Base-by-base conservation (phyloP, 2,888 invertebrate species). In the Pristionchus entomophagus region DNA sequence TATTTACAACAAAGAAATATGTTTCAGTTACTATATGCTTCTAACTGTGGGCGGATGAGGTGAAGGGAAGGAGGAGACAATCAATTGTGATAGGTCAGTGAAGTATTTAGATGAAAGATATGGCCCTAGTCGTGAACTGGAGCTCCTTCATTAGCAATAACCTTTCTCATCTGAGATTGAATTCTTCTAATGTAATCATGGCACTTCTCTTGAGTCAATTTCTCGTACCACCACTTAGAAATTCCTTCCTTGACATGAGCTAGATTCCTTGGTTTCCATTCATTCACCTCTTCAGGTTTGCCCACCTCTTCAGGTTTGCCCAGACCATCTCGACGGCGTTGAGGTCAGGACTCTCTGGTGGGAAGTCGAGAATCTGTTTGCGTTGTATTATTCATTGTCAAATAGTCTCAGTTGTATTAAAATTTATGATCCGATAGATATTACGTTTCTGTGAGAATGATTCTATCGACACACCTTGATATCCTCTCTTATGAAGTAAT, bases 81-180 rank as follows among this genome's bases (percentile, higher is more conserved):
- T 17, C 51, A 51, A 17, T 17, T 12, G 17, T 51, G 19, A 12
- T 51, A 51, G 51, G 51, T 51, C 17, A 51, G 2, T 51, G 17
- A 51, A 51, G 2, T 12, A 51, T 51, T 51, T 19, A 3, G 12
- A 51, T 17, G 19, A 17, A 3, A 19, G 51, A 51, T 19, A 12
- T 49, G 19, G 51, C n/a, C 56, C n/a, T 59, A 59, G n/a, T 59
- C 56, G 26, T 59, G 56, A 59, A 59, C 56, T 2, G 56, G 56
- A 12, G 22, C 56, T 2, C 56, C 56, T n/a, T 59, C 56, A 59
- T 10, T 26, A 19, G 19, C n/a, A 59, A 59, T n/a, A 22, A 59
- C 56, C 56, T 59, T 59, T 59, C 56, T 59, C 56, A 59, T 59
- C n/a, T n/a, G n/a, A n/a, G n/a, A n/a, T n/a, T n/a, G n/a, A n/a